phyloP scores from a whole-genome alignment of 1,140 invertebrate genomes.

The Amyelois transitella region DNA sequence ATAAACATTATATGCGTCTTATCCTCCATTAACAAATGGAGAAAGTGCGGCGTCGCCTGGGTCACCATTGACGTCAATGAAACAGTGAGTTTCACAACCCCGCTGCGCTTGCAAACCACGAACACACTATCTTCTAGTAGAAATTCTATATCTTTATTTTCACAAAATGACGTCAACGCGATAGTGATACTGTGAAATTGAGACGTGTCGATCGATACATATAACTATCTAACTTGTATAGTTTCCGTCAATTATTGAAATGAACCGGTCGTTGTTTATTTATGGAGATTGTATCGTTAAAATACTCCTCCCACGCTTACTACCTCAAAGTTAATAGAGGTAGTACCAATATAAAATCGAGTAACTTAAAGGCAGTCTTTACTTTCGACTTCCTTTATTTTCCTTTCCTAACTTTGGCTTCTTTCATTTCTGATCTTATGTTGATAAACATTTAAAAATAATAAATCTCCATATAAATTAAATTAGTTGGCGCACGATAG shows the following conservation, averaged over 20 bases:
- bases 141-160: slow-evolving; percentile 8
- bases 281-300: background rate
- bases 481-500: too few relatives aligned
- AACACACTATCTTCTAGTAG: background rate
- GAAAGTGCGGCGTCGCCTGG: slow-evolving; percentile 23
- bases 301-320: background rate
- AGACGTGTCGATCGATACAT: slow-evolving; percentile 2
- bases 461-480: too few relatives aligned
- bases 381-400: background rate
- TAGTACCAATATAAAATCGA: background rate
- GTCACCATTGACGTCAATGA: slow-evolving; percentile 29
- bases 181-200: slow-evolving; percentile 1
- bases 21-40: slow-evolving; percentile 6
- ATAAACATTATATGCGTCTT: too few relatives aligned
- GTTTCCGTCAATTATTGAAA: background rate
- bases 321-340: background rate
- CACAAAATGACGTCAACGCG: slow-evolving; percentile 1
- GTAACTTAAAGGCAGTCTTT: background rate
- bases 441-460: too few relatives aligned
- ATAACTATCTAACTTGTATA: background rate
- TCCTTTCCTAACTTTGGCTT: too few relatives aligned
- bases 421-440: too few relatives aligned
- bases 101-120: slow-evolving; percentile 8
- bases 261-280: background rate
- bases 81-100: slow-evolving; percentile 25